Conservation (phyloP, 1,140 invertebrate species). For the Hirudo medicinalis region DNA sequence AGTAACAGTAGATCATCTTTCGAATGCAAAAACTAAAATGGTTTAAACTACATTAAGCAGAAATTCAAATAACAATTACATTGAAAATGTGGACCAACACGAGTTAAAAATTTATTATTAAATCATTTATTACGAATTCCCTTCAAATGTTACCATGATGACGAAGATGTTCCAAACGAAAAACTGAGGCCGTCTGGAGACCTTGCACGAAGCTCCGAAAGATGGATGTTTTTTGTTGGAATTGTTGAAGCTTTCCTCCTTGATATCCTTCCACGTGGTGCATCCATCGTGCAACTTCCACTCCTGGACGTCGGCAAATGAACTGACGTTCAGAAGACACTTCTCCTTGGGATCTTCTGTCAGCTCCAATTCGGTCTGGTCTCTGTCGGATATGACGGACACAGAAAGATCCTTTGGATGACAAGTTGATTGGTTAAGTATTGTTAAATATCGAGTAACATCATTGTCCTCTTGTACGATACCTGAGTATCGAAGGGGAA, state of each 20-base stretch:
- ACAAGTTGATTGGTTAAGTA: too few relatives aligned
- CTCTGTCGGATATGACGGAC: constrained; percentile 13
- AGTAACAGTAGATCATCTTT: too few relatives aligned
- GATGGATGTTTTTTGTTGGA: constrained; percentile 10
- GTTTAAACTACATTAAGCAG: too few relatives aligned
- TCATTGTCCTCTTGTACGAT: neutral
- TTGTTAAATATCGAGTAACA: neutral
- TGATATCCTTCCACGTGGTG: constrained; percentile 16
- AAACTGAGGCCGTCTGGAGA: constrained; percentile 7
- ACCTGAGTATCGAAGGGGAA: constrained; percentile 42
- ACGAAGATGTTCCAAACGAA: constrained; percentile 19
- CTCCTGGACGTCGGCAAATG: constrained; percentile 19
- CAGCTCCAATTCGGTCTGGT: constrained; percentile 13
- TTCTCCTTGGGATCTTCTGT: constrained; percentile 14
- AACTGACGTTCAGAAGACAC: constrained; percentile 16
- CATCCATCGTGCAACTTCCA: constrained; percentile 13
- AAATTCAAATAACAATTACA: too few relatives aligned
- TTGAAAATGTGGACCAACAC: too few relatives aligned
- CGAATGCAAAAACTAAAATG: too few relatives aligned
- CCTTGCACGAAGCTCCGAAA: constrained; percentile 12
- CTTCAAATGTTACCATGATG: constrained; percentile 4
- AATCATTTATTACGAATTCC: neutral
- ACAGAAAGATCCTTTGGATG: constrained; percentile 11
- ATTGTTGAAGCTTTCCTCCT: constrained; percentile 8
- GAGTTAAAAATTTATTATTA: too few relatives aligned